phyloP scores from a whole-genome alignment of 2,113 vertebrate genomes.

The Tragelaphus strepsiceros region DNA sequence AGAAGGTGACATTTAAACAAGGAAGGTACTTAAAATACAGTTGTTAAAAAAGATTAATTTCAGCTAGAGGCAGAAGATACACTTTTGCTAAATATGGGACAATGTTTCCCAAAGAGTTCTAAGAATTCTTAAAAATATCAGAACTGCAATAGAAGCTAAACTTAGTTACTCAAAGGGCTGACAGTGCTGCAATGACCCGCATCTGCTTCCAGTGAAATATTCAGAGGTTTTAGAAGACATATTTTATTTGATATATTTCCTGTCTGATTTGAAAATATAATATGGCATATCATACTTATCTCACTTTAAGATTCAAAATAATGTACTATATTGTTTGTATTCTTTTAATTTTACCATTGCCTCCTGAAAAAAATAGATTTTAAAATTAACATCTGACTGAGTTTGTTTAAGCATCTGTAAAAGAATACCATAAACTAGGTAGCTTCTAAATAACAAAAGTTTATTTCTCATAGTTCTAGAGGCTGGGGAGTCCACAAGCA shows the following conservation, averaged over 20 bases:
- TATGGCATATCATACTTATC: not conserved
- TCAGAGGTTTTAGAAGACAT: not conserved
- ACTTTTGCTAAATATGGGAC: not conserved
- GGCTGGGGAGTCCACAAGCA: not conserved
- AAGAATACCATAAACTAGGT: not conserved
- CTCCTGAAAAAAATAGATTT: not conserved
- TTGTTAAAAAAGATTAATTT: not conserved
- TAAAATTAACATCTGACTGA: not conserved
- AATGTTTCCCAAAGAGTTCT: not conserved
- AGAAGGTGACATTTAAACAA: not conserved
- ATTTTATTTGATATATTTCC: not conserved
- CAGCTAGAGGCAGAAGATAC: not conserved
- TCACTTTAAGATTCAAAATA: not conserved
- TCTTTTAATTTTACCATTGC: not conserved
- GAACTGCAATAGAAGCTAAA: not conserved
- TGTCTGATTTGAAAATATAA: not conserved
- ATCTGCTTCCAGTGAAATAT: not conserved
- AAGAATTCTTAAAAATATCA: not conserved
- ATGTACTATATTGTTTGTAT: not conserved
- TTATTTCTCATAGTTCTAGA: not conserved
- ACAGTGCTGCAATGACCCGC: not conserved
- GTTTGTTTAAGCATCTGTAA: not conserved
- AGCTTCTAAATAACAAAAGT: not conserved
- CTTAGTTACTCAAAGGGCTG: not conserved
- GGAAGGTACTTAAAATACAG: not conserved